Base-by-base conservation (phyloP, 2,113 vertebrate species). In the Ageneiosus marmoratus region DNA sequence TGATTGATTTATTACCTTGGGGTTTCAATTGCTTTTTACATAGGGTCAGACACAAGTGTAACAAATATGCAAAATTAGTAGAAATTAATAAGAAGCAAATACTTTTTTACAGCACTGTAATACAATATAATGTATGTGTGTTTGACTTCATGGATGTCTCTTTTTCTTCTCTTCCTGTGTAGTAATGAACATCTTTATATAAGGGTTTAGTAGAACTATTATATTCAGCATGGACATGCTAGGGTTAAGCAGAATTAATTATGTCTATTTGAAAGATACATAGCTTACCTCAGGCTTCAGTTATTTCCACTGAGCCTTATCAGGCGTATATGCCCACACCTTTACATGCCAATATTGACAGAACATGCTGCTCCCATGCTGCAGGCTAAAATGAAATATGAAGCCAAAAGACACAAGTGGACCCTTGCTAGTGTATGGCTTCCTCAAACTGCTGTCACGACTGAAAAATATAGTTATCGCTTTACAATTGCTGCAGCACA, bases 341-440 rank as follows among this genome's bases (percentile, higher is more conserved):
- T 85, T 44, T 79, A 22, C 22, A 16, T 62, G 77, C 75, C 65
- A 88, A 88, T 87, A 87, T 87, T 87, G 84, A 87, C 86, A 72
- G 16, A 85, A 41, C 70, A 55, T 84, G 63, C 48, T 77, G 48
- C 51, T 51, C 46, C 22, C 16, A 10, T 77, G 73, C 77, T 72
- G 70, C 13, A 77, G 37, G 60, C 74, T 29, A 53, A 50, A 50
- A 69, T 29, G 53, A 62, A 50, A 6, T 70, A 37, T 56, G 15
- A 62, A 55, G 24, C 74, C 32, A 29, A 27, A 24, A 73, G 65
- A 69, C 32, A 16, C 41, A 34, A 75, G 74, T 15, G 22, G n/a
- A 58, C 32, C 6, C 34, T 27, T 46, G 1, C n/a, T 10, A 41
- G 27, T 55, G 75, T 70, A 34, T 1, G 24, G 67, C 60, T 50